Percentiles rank a stretch among this genome's conserved stretches.
Conservation (phyloP, 2,113 vertebrate species). For the Anhinga anhinga region DNA sequence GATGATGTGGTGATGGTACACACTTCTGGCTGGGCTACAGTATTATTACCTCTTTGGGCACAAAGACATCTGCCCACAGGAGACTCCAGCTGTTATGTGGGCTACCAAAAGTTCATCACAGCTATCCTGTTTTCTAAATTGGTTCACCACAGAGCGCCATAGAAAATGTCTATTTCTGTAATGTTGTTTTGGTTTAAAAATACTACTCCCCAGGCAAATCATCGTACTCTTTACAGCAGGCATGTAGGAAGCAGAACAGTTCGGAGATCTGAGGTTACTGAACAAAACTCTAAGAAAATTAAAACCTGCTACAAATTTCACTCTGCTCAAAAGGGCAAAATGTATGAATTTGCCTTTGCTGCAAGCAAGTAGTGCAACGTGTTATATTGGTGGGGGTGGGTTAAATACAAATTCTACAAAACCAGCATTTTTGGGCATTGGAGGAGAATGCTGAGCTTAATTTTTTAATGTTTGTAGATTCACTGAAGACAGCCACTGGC, state of each 20-base stretch:
- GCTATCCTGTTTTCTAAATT: neutral
- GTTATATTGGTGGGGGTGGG: fast-evolving
- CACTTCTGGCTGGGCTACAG: neutral
- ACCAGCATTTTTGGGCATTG: neutral
- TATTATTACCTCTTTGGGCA: neutral
- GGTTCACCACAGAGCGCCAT: neutral
- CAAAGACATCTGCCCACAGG: neutral
- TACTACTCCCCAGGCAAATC: neutral
- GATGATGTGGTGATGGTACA: neutral
- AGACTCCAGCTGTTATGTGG: neutral
- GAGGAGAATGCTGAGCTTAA: neutral
- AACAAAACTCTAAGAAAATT: neutral
- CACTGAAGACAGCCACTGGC: neutral
- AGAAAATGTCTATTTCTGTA: neutral
- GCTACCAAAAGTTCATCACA: neutral
- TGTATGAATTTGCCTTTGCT: neutral
- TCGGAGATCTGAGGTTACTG: neutral
- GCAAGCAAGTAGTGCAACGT: neutral
- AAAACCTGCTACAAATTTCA: neutral
- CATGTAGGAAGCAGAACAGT: neutral
- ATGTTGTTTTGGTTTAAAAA: neutral
- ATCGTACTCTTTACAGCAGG: neutral
- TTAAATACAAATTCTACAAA: neutral
- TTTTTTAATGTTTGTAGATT: neutral
- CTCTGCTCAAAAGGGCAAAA: neutral